Percentiles rank a stretch among this genome's conserved stretches.
phyloP scores from a whole-genome alignment of 2,797 vertebrate species.

The Cryptoprocta ferox region DNA sequence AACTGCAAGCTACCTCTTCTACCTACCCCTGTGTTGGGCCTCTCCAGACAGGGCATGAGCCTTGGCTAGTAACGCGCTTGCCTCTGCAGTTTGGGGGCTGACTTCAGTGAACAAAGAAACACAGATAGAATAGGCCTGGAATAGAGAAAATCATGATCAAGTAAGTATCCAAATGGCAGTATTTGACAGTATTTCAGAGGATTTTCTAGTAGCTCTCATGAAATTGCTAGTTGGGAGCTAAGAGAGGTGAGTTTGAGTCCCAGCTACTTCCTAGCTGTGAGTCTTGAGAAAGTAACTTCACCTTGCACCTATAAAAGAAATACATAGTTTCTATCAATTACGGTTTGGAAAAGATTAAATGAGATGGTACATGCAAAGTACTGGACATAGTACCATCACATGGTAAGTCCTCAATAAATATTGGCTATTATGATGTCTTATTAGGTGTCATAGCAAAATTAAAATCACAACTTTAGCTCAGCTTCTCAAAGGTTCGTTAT shows the following conservation, averaged over 20 bases:
- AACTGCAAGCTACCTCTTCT: neutral
- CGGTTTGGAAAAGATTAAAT: conserved; percentile 1
- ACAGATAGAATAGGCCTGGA: conserved; percentile 79
- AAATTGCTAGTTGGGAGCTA: neutral
- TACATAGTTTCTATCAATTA: neutral
- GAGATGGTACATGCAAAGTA: neutral
- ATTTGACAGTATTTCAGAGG: neutral
- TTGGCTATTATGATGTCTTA: neutral
- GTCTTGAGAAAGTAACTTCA: conserved; percentile 9
- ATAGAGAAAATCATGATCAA: conserved; percentile 11
- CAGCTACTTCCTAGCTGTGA: neutral
- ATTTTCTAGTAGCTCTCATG: neutral
- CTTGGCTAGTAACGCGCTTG: conserved; percentile 75
- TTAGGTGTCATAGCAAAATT: neutral
- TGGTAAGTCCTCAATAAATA: neutral
- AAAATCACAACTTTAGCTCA: conserved; percentile 5
- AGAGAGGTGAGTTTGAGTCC: neutral
- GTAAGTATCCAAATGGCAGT: neutral
- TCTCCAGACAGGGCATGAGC: conserved; percentile 78
- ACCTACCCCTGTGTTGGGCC: conserved; percentile 74
- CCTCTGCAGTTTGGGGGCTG: conserved; percentile 78
- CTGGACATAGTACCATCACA: neutral
- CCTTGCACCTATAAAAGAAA: neutral
- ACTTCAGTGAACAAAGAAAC: conserved; percentile 68
- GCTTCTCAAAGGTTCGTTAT: neutral